Percentiles rank a stretch among this genome's conserved stretches.
These are phyloP conservation scores for Antennarius striatus DNA, from an alignment of 2,113 vertebrate genomes.

Conservation along the genomic window DNA sequence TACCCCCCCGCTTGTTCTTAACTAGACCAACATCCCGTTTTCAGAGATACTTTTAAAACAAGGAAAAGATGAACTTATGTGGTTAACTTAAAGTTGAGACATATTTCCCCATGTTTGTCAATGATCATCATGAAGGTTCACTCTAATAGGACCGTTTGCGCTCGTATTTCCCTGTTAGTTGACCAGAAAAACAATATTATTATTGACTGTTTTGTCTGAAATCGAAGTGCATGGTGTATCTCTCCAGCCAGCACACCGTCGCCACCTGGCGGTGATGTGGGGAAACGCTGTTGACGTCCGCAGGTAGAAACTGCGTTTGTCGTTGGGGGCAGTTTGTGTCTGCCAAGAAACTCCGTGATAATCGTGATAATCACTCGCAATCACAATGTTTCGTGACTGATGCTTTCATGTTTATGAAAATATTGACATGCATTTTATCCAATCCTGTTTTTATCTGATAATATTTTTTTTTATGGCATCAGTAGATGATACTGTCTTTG, in stretches of 20 bases:
- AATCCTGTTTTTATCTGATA: neutral
- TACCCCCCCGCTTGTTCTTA: constrained; percentile 18
- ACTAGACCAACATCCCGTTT: constrained; percentile 59
- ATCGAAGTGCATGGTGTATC: constrained; percentile 79
- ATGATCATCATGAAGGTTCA: constrained; percentile 25
- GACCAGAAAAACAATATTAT: constrained; percentile 73
- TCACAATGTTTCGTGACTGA: no score
- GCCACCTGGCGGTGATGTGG: constrained; percentile 75
- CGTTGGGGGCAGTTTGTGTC: constrained; percentile 9
- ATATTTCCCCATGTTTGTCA: constrained; percentile 47
- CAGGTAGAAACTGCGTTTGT: constrained; percentile 33
- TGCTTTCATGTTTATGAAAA: no score
- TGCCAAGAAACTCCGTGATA: neutral
- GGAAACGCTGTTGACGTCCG: constrained; percentile 59
- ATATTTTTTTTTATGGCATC: neutral
- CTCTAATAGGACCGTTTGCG: constrained; percentile 43
- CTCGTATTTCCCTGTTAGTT: constrained; percentile 37
- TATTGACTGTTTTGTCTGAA: constrained; percentile 77
- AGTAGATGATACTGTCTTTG: neutral
- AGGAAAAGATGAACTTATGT: constrained; percentile 81
- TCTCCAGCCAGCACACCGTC: constrained; percentile 55
- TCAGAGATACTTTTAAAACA: constrained; percentile 81
- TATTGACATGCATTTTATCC: neutral
- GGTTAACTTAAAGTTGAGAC: constrained; percentile 73
- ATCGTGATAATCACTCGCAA: neutral